Evolutionary conservation across 2,888 invertebrate species (phyloP).

Genomic region (Spodoptera picta): DNA sequence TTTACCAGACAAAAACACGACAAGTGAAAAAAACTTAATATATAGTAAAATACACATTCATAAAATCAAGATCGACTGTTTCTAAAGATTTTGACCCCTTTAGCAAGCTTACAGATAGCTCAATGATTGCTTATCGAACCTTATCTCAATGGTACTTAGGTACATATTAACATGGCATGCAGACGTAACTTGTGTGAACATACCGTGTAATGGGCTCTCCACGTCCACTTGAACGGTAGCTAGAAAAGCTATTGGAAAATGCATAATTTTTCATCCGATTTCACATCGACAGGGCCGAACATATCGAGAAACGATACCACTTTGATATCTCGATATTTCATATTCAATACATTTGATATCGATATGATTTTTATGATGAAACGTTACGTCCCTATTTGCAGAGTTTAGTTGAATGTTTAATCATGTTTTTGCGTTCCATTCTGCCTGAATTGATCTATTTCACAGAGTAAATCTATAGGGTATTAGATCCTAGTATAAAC

Average conservation of each 20-base stretch:
- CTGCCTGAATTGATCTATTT: too few relatives aligned
- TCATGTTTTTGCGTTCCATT: not conserved
- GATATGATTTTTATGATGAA: conserved; percentile 40
- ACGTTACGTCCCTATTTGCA: conserved; percentile 26
- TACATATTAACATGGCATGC: conserved; percentile 35
- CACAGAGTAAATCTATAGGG: too few relatives aligned
- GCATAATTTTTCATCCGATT: conserved; percentile 87
- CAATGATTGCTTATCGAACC: conserved; percentile 36
- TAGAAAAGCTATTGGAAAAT: conserved; percentile 83
- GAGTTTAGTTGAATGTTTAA: conserved; percentile 34
- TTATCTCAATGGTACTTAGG: conserved; percentile 34
- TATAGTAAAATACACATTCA: too few relatives aligned
- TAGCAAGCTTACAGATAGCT: conserved; percentile 12
- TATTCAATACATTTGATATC: conserved; percentile 60
- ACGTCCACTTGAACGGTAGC: conserved; percentile 73
- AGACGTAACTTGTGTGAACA: conserved; percentile 65
- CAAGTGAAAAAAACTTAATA: too few relatives aligned
- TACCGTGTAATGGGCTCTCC: conserved; percentile 80
- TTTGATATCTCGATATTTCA: conserved; percentile 57
- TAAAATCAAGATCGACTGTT: too few relatives aligned
- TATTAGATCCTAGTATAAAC: too few relatives aligned
- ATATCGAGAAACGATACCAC: conserved; percentile 54
- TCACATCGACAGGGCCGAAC: conserved; percentile 74
- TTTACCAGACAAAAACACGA: too few relatives aligned
- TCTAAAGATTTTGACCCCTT: too few relatives aligned